A percentile compares a stretch with the other conserved stretches of the same genome.
Evolutionary conservation across 2,797 vertebrate species (phyloP).

Genomic region (Calcarius lapponicus): DNA sequence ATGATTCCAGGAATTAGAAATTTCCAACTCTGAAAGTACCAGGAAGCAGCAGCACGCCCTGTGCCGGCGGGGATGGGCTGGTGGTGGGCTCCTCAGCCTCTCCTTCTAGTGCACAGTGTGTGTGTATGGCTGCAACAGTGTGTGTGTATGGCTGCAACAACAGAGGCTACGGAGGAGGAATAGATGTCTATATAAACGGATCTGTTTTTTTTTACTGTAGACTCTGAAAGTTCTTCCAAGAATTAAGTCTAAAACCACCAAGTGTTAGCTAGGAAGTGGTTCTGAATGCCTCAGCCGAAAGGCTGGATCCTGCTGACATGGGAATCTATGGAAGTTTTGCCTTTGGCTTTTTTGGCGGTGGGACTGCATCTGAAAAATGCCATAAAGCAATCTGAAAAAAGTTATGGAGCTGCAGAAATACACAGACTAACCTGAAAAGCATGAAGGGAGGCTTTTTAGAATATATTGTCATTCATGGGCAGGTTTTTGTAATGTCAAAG

Average conservation of each 20-base stretch:
- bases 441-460: neutral
- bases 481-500: neutral
- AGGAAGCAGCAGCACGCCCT: conserved; percentile 23
- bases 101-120: neutral
- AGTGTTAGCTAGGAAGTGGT: neutral
- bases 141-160: neutral
- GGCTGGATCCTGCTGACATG: neutral
- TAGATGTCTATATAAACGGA: neutral
- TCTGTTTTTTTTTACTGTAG: neutral
- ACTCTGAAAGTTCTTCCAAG: neutral
- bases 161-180: neutral
- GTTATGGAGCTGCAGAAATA: neutral
- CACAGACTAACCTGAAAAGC: neutral
- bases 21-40: conserved; percentile 46
- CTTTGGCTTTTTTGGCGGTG: neutral
- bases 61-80: neutral
- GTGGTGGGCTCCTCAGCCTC: neutral
- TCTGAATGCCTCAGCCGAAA: fast-evolving
- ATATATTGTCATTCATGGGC: neutral
- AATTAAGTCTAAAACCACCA: neutral
- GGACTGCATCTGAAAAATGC: neutral
- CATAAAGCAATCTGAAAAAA: neutral
- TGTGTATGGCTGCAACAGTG: neutral
- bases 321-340: neutral
- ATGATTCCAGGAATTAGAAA: conserved; percentile 62